A percentile compares a stretch with the other conserved stretches of the same genome.
Conservation (phyloP, 2,113 vertebrate genomes). For the Antigone vipio region DNA sequence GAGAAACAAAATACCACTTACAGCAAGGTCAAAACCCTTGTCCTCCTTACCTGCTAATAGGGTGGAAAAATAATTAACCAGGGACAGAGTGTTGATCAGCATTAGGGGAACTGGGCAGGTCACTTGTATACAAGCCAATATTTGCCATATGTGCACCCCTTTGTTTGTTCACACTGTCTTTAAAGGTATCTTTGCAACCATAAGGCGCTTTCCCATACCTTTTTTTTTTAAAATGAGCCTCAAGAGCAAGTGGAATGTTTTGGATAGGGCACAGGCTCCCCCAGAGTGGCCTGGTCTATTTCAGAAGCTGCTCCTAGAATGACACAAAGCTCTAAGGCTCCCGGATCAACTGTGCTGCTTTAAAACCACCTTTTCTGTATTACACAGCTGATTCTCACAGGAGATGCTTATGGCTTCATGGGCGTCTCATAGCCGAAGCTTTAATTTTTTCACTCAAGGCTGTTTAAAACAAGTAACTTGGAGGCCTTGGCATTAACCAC, state of each 20-base stretch:
- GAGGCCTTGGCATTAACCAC: background rate
- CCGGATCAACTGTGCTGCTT: background rate
- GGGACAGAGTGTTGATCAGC: background rate
- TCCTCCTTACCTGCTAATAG: background rate
- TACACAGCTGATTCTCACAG: background rate
- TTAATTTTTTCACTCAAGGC: background rate
- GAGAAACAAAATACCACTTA: background rate
- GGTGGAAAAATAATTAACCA: background rate
- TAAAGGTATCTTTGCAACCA: background rate
- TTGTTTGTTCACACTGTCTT: background rate
- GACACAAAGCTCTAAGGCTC: background rate
- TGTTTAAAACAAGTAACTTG: background rate
- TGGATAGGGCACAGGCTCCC: background rate
- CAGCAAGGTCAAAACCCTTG: background rate
- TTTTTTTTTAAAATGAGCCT: background rate
- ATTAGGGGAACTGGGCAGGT: background rate
- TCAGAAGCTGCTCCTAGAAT: background rate
- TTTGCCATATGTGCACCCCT: background rate
- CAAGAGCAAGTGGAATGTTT: background rate
- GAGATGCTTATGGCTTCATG: background rate
- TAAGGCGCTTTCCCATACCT: background rate
- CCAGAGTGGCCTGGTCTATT: background rate
- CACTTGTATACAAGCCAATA: background rate
- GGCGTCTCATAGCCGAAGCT: background rate
- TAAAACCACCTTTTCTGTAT: background rate